Percentiles rank a stretch among this genome's conserved stretches.
Conservation (phyloP, 2,113 vertebrate genomes). For the Oreotrochilus melanogaster region DNA sequence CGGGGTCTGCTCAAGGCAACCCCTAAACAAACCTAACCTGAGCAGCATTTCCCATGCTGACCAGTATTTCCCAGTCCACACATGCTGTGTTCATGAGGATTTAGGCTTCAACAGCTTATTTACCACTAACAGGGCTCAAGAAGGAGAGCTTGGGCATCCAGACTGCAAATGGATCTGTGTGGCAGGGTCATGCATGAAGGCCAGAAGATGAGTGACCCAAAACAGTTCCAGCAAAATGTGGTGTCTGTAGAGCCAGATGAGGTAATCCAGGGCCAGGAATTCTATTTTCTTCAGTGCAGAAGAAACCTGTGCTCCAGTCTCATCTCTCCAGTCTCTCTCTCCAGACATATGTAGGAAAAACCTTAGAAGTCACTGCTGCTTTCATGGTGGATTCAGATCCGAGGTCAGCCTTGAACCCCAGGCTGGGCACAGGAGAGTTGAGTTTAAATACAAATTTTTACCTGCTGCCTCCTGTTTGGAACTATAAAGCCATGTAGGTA, state of each 20-base stretch:
- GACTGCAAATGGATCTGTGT: not conserved
- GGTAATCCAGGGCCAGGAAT: not conserved
- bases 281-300: not conserved
- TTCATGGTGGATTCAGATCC: not conserved
- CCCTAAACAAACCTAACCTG: not conserved
- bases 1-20: not conserved
- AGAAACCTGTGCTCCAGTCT: not conserved
- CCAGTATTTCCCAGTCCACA: not conserved
- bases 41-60: not conserved
- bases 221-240: accelerated
- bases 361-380: not conserved
- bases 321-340: too few species aligned
- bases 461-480: not conserved
- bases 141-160: not conserved
- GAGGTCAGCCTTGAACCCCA: not conserved
- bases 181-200: not conserved
- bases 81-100: not conserved
- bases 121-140: not conserved
- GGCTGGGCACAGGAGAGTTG: not conserved
- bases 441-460: not conserved
- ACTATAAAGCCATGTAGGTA: not conserved
- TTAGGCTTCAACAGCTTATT: not conserved
- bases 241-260: too few species aligned
- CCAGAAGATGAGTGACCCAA: not conserved
- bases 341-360: not conserved